Conservation (phyloP, 2,113 vertebrate genomes). For the Triplophysa siluroides region DNA sequence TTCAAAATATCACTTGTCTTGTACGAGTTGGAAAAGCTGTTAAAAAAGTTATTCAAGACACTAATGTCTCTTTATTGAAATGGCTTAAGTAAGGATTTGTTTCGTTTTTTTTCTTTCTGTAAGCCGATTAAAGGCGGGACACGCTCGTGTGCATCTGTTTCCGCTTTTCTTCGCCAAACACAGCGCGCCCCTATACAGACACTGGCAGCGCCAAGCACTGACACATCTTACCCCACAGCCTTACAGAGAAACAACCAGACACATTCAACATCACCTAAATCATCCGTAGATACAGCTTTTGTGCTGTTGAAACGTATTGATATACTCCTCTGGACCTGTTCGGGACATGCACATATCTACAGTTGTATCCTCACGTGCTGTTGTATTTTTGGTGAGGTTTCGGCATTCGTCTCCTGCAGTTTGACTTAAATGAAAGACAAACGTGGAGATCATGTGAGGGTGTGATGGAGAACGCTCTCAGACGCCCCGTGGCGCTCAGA, state of each 20-base stretch:
- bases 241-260: too few species aligned
- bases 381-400: background rate
- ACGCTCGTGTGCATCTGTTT: conserved; percentile 52
- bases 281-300: too few species aligned
- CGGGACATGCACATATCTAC: too few species aligned
- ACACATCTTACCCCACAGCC: background rate
- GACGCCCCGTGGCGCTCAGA: conserved; percentile 20
- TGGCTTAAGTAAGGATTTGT: background rate
- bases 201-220: background rate
- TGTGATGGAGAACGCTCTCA: background rate
- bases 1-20: too few species aligned
- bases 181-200: background rate
- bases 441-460: background rate
- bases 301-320: too few species aligned
- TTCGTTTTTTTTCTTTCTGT: conserved; percentile 44
- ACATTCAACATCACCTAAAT: too few species aligned
- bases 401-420: conserved; percentile 14
- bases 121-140: conserved; percentile 57
- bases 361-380: too few species aligned
- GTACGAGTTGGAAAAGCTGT: too few species aligned
- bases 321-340: too few species aligned
- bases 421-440: conserved; percentile 14
- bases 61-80: background rate
- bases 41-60: background rate
- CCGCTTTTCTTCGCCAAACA: conserved; percentile 44